Evolutionary conservation across 1,140 invertebrate species (phyloP), one percentile per base, ranked within the genome.

Genomic region (Drosophila sproati): DNA sequence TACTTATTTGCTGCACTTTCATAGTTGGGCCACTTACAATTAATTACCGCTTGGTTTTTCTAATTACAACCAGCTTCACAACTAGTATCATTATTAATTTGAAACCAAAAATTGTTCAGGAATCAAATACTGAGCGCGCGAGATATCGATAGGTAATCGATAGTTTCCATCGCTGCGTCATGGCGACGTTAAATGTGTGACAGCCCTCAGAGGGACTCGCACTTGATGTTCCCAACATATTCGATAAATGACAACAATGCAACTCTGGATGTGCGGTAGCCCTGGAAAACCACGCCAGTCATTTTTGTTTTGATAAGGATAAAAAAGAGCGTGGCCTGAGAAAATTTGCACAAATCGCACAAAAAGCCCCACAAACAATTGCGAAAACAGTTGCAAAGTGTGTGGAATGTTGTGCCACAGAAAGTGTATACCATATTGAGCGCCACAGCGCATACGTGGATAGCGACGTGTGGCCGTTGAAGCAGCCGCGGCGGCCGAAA

Each of bases 221-320:
- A 28, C 28, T 35, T 28, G 0, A 50, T 12, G 10, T 43, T 39
- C 5, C 62, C 10, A 0, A n/a, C 10, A 20, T 69, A 80, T 41
- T 86, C 75, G 82, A 86, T 86, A 45, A 29, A 3, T 34, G n/a
- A 10, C 29, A 20, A 51, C 20, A 7, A 57, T 82, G 79, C 82
- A 87, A 45, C 82, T 68, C 82, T 87, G 82, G 34, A 50, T 51
- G 51, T 76, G 20, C 67, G 45, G 66, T 47, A 75, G 54, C 86
- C 73, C 86, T 90, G 77, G 78, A 81, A 90, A 91, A 90, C 90
- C 89, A 91, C 90, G 90, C 90, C 86, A 90, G 88, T 91, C 90
- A 91, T 83, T 91, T 91, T 91, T 91, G 90, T 91, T 91, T 91
- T 91, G 90, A 91, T 91, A 91, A 91, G 90, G 87, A 91, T 90